Percentiles rank a stretch among this genome's conserved stretches.
Conservation (phyloP, 2,113 vertebrate species). For the Tringa solitaria region DNA sequence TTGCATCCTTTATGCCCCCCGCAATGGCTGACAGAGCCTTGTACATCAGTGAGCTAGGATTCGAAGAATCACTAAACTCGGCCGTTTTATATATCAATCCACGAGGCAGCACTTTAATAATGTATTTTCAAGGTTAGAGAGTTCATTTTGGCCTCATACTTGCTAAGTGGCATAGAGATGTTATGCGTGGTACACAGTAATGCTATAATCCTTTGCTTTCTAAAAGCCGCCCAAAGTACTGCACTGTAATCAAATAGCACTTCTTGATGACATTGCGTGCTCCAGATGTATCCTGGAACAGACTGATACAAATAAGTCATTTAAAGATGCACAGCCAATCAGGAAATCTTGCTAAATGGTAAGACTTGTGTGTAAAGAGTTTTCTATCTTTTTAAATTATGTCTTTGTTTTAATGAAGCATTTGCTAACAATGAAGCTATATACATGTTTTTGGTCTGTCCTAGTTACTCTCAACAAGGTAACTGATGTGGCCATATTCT, state of each 20-base stretch:
- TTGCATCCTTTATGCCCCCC: background rate
- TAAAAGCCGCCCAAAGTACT: conserved; percentile 38
- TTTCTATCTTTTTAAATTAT: background rate
- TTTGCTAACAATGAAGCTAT: background rate
- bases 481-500: background rate
- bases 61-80: conserved; percentile 37
- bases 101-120: background rate
- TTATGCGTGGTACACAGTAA: background rate
- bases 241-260: conserved; percentile 37
- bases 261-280: background rate
- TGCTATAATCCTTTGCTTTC: conserved; percentile 40
- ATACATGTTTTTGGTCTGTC: background rate
- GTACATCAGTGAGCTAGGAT: background rate
- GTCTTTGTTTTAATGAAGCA: background rate
- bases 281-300: background rate
- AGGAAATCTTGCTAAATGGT: background rate
- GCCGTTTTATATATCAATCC: background rate
- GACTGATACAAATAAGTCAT: background rate
- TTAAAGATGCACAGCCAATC: conserved; percentile 1
- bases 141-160: conserved; percentile 48
- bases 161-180: conserved; percentile 6
- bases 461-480: background rate
- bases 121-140: conserved; percentile 53
- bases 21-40: background rate
- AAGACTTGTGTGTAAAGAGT: background rate